Percentiles rank a stretch among this genome's conserved stretches.
These are phyloP conservation scores for Aphidius colemani DNA, from an alignment of 2,888 invertebrate genomes.

Conservation along the genomic window DNA sequence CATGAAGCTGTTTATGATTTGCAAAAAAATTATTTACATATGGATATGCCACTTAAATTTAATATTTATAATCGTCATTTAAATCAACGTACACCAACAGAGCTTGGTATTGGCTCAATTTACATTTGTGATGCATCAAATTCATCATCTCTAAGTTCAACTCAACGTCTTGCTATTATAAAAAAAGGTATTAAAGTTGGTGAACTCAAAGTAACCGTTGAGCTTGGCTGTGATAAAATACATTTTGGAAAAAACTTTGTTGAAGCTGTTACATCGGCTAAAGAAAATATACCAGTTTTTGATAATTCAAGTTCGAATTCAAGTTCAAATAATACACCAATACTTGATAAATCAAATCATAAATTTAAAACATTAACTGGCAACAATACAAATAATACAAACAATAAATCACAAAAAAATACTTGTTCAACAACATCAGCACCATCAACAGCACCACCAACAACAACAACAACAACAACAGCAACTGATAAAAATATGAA, in stretches of 20 bases:
- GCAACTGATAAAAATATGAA: constrained; percentile 27
- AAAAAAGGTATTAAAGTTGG: constrained; percentile 61
- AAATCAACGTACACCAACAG: constrained; percentile 58
- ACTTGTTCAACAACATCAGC: constrained; percentile 33
- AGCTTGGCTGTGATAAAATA: constrained; percentile 61
- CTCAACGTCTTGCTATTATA: constrained; percentile 57
- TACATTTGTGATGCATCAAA: constrained; percentile 53
- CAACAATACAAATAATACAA: constrained; percentile 43
- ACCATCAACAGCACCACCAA: constrained; percentile 36
- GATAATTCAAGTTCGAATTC: constrained; percentile 33
- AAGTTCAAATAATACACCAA: constrained; percentile 21
- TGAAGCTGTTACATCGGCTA: constrained; percentile 47
- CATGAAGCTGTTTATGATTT: constrained; percentile 60
- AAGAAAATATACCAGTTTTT: constrained; percentile 50
- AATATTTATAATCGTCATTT: constrained; percentile 60
- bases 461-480: constrained; percentile 28
- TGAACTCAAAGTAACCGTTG: constrained; percentile 59
- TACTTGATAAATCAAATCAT: too few species aligned
- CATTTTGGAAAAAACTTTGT: constrained; percentile 63
- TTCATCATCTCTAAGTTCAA: constrained; percentile 53
- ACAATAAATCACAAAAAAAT: constrained; percentile 38
- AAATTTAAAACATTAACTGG: constrained; percentile 44
- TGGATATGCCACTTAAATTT: constrained; percentile 56
- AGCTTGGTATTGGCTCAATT: constrained; percentile 60
- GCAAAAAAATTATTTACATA: constrained; percentile 50